phyloP scores from a whole-genome alignment of 2,888 invertebrate species.

The Archaeoteleia sp. region DNA sequence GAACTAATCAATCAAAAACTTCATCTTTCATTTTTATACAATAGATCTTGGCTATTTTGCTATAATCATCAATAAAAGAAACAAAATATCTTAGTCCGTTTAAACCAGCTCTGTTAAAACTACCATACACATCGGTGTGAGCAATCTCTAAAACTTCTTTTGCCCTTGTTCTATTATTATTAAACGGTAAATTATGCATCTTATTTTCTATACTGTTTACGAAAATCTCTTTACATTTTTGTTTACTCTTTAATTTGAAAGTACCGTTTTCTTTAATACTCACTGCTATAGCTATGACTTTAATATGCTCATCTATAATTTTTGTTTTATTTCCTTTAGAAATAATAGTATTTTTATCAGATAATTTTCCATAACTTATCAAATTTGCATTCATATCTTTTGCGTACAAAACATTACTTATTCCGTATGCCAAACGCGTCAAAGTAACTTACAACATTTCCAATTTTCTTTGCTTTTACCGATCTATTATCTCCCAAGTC shows the following conservation, averaged over 20 bases:
- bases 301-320: constrained; percentile 5
- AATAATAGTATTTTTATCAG: constrained; percentile 11
- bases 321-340: constrained; percentile 11
- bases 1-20: not conserved
- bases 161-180: too few species aligned
- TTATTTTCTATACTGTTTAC: not conserved
- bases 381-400: constrained; percentile 24
- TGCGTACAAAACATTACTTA: constrained; percentile 16
- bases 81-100: too few species aligned
- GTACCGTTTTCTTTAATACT: constrained; percentile 3
- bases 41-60: too few species aligned
- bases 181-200: not conserved
- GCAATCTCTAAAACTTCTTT: too few species aligned
- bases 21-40: too few species aligned
- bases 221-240: not conserved
- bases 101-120: too few species aligned
- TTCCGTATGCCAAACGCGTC: constrained; percentile 8
- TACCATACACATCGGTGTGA: too few species aligned
- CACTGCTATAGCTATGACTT: constrained; percentile 4
- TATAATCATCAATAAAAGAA: too few species aligned
- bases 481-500: constrained; percentile 6
- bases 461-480: constrained; percentile 21
- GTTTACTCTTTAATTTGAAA: constrained; percentile 2
- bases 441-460: constrained; percentile 19
- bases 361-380: constrained; percentile 14